These are phyloP conservation scores for Ptyas mucosa DNA, from an alignment of 2,113 vertebrate species.

Conservation along the genomic window DNA sequence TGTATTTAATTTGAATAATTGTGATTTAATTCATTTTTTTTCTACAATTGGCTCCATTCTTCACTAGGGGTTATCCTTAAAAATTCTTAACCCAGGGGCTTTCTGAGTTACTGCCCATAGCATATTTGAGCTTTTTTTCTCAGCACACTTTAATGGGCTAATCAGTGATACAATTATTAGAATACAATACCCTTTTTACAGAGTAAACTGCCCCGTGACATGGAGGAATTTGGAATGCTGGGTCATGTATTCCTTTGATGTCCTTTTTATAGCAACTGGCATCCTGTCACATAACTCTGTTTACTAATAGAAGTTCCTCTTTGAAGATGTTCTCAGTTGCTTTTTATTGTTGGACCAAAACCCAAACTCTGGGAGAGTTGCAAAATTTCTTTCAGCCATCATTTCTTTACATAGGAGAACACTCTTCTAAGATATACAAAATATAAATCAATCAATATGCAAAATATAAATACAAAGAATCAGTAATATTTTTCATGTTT, in stretches of 20 bases:
- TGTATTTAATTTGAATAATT: background rate
- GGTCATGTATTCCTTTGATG: background rate
- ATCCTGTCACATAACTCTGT: background rate
- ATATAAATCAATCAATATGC: background rate
- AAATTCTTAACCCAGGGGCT: background rate
- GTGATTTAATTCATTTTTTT: background rate
- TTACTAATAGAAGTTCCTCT: background rate
- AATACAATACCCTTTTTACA: background rate
- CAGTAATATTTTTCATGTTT: background rate
- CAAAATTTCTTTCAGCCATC: background rate
- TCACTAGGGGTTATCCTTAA: background rate
- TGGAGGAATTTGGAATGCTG: background rate
- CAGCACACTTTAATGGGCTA: background rate
- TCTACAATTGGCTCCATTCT: background rate
- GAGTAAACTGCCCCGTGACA: background rate
- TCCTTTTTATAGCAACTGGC: background rate
- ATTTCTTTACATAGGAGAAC: background rate
- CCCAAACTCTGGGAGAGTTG: background rate
- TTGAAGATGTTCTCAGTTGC: background rate
- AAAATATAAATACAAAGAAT: background rate
- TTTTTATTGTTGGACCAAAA: background rate
- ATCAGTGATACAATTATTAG: background rate
- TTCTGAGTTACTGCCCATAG: background rate
- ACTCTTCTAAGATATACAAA: background rate
- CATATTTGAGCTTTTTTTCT: background rate